Evolutionary conservation across 2,113 vertebrate genomes (phyloP), one percentile per base, ranked within the genome.

Genomic region (Gallinago jamesoni): DNA sequence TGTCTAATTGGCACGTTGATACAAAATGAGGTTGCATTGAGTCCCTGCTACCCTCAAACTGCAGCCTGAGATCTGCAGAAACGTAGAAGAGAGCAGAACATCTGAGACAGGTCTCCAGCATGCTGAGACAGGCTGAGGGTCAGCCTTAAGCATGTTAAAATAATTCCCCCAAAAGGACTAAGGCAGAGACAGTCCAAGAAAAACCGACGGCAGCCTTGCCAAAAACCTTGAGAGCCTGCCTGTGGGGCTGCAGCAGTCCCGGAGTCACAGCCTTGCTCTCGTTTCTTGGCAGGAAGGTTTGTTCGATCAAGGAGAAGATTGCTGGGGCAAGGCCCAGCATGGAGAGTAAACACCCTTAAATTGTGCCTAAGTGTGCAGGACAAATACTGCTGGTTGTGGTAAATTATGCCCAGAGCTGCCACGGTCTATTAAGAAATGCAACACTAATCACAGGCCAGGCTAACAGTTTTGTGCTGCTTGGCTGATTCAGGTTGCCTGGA

Each of bases 231-330:
- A 63, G 80, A 89, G 37, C 64, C n/a, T 92, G 60, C 15, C 76
- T 48, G 62, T 48, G 0, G 9, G 77, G 64, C 83, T 81, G 80
- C 7, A 2, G 60, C 86, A 68, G 64, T 41, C 69, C 47, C 35
- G 18, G 73, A 90, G 66, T 72, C 52, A 39, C 41, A 84, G 87
- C 60, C 53, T 82, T 75, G 85, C 70, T 94, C 78, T 90, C 2
- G 0, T 69, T 91, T 89, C 74, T 95, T 95, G 87, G 55, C 84
- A 88, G 78, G 70, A 89, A 83, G 66, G 45, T 94, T 95, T 91
- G 45, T 90, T 93, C 14, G 0, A 39, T 94, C 25, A 52, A 84
- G 93, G 80, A 94, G 93, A 85, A 94, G 87, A 74, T 74, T 72
- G 72, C 72, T 86, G 88, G 85, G 87, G 87, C 86, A 87, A 72